phyloP scores from a whole-genome alignment of 2,797 vertebrate species.

The Gymnothorax reevesii region DNA sequence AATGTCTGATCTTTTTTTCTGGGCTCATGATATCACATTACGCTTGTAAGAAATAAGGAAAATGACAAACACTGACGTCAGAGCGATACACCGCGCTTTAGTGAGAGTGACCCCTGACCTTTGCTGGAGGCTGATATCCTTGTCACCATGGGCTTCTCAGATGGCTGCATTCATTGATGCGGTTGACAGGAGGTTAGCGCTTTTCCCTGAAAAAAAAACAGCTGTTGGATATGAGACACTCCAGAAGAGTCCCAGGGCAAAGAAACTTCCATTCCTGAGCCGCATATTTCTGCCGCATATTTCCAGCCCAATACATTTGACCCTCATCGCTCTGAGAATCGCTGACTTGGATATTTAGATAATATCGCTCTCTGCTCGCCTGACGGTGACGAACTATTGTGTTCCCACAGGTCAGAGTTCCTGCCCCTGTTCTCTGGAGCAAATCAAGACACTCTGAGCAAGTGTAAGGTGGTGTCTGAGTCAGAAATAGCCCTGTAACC shows the following conservation, averaged over 20 bases:
- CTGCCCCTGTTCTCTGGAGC: neutral
- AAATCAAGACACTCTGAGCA: neutral
- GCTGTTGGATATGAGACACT: neutral
- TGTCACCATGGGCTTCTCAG: neutral
- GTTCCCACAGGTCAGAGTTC: neutral
- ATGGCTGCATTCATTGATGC: neutral
- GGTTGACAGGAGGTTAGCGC: neutral
- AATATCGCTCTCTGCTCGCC: neutral
- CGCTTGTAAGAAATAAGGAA: neutral
- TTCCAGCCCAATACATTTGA: neutral
- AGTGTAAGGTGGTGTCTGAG: neutral
- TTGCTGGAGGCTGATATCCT: neutral
- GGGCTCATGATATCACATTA: neutral
- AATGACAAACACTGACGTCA: neutral
- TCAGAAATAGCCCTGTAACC: neutral
- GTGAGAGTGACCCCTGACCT: neutral
- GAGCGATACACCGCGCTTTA: neutral
- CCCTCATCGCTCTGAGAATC: neutral
- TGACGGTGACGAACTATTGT: neutral
- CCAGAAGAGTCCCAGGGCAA: neutral
- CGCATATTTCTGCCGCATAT: neutral
- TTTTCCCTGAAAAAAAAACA: neutral
- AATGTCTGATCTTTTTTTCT: neutral
- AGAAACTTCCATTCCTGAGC: neutral
- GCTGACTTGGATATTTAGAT: neutral